phyloP scores from a whole-genome alignment of 2,797 vertebrate species.

The Phylloscopus collybita region DNA sequence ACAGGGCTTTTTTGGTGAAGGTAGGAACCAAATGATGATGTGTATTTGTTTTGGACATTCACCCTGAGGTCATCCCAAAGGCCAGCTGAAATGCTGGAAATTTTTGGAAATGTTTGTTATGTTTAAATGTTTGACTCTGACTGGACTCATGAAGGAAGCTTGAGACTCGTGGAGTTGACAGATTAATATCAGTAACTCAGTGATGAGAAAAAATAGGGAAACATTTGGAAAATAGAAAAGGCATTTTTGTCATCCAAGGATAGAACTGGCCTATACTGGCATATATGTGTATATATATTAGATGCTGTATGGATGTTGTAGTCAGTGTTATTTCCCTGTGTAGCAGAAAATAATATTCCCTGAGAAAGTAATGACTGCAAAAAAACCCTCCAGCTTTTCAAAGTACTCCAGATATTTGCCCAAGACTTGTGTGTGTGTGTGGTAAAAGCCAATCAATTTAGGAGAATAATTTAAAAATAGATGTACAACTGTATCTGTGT shows the following conservation, averaged over 20 bases:
- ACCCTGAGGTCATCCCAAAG: not conserved
- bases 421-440: not conserved
- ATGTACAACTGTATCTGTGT: not conserved
- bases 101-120: not conserved
- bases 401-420: not conserved
- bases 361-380: not conserved
- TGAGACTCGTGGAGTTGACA: not conserved
- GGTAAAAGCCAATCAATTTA: not conserved
- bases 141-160: not conserved
- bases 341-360: not conserved
- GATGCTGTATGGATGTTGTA: not conserved
- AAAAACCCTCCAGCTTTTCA: not conserved
- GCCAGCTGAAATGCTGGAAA: not conserved
- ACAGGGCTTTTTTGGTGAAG: not conserved
- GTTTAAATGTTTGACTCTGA: not conserved
- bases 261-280: not conserved
- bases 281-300: fast-evolving
- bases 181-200: not conserved
- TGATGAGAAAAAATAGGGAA: not conserved
- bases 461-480: not conserved
- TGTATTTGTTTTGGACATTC: not conserved
- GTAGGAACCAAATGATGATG: not conserved
- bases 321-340: not conserved
- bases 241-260: not conserved
- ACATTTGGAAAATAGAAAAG: not conserved